phyloP scores from a whole-genome alignment of 2,888 invertebrate species.

The Frankliniella intonsa region DNA sequence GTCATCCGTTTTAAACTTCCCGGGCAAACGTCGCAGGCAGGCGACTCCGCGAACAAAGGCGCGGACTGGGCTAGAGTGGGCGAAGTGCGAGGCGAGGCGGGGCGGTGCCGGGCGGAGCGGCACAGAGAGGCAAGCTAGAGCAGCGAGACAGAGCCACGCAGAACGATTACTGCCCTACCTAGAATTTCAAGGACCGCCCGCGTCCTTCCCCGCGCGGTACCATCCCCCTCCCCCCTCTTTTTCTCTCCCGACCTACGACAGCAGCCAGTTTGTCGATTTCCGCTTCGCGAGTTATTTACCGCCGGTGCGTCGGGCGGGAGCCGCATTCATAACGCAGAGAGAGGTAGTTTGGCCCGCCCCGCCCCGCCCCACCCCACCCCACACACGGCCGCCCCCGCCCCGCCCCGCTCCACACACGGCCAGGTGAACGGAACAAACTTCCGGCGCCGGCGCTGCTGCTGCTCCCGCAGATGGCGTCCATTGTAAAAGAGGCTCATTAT shows the following conservation, averaged over 20 bases:
- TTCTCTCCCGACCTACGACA: no score
- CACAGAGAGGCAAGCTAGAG: not conserved
- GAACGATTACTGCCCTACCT: not conserved
- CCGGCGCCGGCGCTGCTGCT: not conserved
- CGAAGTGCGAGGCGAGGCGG: not conserved
- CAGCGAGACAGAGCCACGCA: not conserved
- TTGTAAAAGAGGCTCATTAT: constrained; percentile 1
- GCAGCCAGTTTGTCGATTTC: no score
- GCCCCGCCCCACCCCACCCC: not conserved
- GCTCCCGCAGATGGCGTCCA: not conserved
- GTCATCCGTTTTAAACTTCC: constrained; percentile 1
- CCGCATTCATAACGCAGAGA: no score
- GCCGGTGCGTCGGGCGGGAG: no score
- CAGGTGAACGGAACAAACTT: not conserved
- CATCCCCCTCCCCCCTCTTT: no score
- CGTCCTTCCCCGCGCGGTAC: not conserved
- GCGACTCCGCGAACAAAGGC: not conserved
- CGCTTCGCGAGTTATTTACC: no score
- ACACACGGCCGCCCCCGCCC: not conserved
- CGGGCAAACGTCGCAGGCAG: not conserved
- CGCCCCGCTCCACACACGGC: not conserved
- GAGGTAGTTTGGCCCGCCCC: not conserved
- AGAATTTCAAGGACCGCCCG: not conserved
- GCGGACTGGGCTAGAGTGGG: not conserved
- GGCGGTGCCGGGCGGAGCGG: not conserved